phyloP scores from a whole-genome alignment of 2,797 vertebrate species.

The Cephalopachus bancanus region DNA sequence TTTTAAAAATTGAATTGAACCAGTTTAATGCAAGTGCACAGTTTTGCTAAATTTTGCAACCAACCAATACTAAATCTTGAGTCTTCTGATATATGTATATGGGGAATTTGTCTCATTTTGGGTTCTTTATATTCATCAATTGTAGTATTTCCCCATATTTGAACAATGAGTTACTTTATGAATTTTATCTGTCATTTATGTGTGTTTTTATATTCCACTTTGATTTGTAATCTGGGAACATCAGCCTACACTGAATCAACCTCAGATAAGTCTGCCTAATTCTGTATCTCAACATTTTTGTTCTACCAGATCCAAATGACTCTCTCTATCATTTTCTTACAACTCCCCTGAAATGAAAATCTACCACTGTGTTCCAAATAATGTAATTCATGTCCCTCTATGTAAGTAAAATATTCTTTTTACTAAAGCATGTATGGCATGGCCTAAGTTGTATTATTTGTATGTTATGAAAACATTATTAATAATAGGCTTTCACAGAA shows the following conservation, averaged over 20 bases:
- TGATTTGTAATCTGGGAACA: background rate
- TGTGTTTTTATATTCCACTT: background rate
- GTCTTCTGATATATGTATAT: background rate
- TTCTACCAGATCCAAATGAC: background rate
- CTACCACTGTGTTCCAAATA: background rate
- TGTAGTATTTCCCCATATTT: background rate
- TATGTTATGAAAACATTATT: constrained; percentile 30
- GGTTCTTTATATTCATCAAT: background rate
- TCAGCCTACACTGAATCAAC: background rate
- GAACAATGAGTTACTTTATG: background rate
- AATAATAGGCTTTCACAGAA: background rate
- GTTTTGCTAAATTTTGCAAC: constrained; percentile 27
- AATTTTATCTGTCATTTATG: background rate
- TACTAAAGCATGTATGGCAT: background rate
- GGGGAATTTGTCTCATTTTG: background rate
- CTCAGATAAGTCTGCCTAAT: background rate
- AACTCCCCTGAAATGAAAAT: constrained; percentile 26
- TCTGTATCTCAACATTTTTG: background rate
- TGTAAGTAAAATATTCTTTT: background rate
- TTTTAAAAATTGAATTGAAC: background rate
- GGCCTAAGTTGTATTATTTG: constrained; percentile 8
- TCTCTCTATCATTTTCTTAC: background rate
- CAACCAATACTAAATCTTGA: background rate
- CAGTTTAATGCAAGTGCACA: background rate
- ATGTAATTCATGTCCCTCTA: background rate